Evolutionary conservation across 35 echinoderm and acorn worm species (phyloP).

Genomic region (Strongylocentrotus purpuratus): DNA sequence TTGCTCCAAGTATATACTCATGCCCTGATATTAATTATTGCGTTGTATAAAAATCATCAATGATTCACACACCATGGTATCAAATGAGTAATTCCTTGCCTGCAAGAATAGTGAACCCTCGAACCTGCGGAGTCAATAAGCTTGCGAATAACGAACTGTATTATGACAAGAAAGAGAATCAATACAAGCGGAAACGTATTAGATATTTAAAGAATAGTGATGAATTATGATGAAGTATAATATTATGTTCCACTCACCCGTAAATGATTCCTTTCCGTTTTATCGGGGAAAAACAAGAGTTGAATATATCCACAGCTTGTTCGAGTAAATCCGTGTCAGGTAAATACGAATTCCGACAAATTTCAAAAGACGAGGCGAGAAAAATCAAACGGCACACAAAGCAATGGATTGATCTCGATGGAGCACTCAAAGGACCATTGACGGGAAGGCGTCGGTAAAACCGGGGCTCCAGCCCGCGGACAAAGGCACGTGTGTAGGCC

Average conservation of each 20-base stretch:
- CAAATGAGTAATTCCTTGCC: background rate
- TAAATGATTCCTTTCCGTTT: conserved; percentile 11
- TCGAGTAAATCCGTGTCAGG: background rate
- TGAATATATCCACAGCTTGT: background rate
- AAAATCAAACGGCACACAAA: background rate
- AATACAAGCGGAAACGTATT: background rate
- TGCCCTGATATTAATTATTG: background rate
- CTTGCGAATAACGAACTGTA: background rate
- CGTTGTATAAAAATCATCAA: background rate
- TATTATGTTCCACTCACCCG: background rate
- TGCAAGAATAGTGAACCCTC: background rate
- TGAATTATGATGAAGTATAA: background rate
- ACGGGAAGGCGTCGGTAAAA: background rate
- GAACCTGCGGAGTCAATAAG: background rate
- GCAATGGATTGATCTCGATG: background rate
- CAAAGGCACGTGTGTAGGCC: background rate
- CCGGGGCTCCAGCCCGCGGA: background rate
- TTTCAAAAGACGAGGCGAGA: background rate
- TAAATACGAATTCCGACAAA: background rate
- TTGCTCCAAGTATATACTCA: background rate
- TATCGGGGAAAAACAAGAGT: background rate
- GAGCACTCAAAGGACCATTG: background rate
- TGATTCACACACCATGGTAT: background rate
- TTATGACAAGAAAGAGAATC: background rate
- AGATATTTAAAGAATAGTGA: background rate